phyloP scores from a whole-genome alignment of 2,113 vertebrate species.

The Oryzias melastigma region DNA sequence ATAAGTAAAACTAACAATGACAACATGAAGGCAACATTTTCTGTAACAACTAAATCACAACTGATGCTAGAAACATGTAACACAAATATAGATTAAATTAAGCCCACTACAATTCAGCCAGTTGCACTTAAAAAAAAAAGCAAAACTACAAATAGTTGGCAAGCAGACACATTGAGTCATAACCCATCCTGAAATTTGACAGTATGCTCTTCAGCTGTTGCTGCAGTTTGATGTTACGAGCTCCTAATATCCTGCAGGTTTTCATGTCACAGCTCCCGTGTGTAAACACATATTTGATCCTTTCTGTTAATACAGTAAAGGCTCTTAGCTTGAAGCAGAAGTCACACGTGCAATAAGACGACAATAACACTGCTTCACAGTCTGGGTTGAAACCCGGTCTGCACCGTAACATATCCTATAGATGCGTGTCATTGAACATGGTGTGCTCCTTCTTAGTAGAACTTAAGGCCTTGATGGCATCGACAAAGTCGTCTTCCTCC shows the following conservation, averaged over 20 bases:
- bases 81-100: not conserved
- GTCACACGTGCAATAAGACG: constrained; percentile 2
- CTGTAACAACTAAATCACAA: constrained; percentile 1
- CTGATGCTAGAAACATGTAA: constrained; percentile 1
- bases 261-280: not conserved
- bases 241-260: not conserved
- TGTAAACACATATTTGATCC: constrained; percentile 3
- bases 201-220: not conserved
- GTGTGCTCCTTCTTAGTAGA: constrained; percentile 89
- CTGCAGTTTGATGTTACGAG: not conserved
- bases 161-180: constrained; percentile 26
- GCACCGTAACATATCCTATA: constrained; percentile 33
- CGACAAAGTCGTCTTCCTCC: constrained; percentile 89
- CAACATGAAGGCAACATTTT: constrained; percentile 35
- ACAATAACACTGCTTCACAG: not conserved
- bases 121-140: constrained; percentile 5
- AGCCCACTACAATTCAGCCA: not conserved
- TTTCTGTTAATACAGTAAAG: constrained; percentile 5
- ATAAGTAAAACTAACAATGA: constrained; percentile 30
- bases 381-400: not conserved
- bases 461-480: constrained; percentile 88
- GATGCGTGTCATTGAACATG: constrained; percentile 84
- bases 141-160: constrained; percentile 34
- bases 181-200: constrained; percentile 4
- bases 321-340: not conserved